Percentiles rank a stretch among this genome's conserved stretches.
Conservation (phyloP, 1,140 invertebrate genomes). For the Gerris buenoi region DNA sequence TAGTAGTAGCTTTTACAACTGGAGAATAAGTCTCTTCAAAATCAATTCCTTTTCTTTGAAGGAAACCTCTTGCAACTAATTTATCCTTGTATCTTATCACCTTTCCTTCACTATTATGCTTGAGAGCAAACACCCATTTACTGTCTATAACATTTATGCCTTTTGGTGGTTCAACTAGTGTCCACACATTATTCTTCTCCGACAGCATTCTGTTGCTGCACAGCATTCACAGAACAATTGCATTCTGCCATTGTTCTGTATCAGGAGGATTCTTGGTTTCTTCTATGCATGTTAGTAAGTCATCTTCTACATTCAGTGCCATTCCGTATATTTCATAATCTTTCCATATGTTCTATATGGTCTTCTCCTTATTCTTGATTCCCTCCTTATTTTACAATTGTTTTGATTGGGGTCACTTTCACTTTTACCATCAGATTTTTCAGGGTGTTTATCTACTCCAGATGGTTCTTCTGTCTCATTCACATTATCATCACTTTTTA, state of each 20-base stretch:
- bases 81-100: conserved; percentile 24
- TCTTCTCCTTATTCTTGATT: no score
- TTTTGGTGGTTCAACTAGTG: conserved; percentile 13
- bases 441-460: no score
- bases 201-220: no score
- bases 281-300: no score
- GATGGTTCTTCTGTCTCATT: no score
- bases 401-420: no score
- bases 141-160: conserved; percentile 15
- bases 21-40: conserved; percentile 24
- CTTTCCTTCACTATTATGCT: background rate
- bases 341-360: no score
- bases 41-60: conserved; percentile 19
- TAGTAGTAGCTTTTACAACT: conserved; percentile 23
- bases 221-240: conserved; percentile 21
- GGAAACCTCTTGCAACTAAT: conserved; percentile 24
- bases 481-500: no score
- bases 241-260: conserved; percentile 17
- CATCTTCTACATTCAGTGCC: no score
- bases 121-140: conserved; percentile 20
- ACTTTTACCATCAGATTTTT: no score
- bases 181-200: conserved; percentile 17
- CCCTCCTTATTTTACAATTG: no score
- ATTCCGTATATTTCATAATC: no score
- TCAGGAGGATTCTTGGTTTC: conserved; percentile 10